Conservation (phyloP, 1,140 invertebrate species). For the Coptotermes formosanus region DNA sequence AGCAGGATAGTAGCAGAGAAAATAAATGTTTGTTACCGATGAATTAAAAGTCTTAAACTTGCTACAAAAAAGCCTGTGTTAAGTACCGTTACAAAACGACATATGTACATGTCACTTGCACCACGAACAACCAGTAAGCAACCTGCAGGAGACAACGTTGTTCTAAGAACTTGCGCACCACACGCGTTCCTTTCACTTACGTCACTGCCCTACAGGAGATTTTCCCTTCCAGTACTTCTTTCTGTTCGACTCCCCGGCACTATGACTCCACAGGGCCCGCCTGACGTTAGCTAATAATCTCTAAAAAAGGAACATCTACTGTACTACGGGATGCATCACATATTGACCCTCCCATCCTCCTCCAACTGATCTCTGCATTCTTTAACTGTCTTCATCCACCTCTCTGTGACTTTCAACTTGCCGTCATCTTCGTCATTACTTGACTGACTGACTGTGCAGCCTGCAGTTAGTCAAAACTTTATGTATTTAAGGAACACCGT, state of each 20-base stretch:
- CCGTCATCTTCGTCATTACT: not conserved
- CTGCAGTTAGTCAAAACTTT: not conserved
- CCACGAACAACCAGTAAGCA: no score
- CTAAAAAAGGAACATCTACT: not conserved
- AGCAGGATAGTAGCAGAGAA: no score
- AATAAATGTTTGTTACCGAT: no score
- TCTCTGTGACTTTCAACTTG: not conserved
- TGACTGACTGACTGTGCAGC: not conserved
- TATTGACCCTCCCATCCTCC: not conserved
- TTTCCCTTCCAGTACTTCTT: not conserved
- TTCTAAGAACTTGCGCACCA: not conserved
- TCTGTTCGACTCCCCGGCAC: not conserved
- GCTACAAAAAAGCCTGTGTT: no score
- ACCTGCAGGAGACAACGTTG: not conserved
- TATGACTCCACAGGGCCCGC: not conserved
- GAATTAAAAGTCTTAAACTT: no score
- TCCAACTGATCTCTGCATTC: not conserved
- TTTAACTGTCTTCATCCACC: not conserved
- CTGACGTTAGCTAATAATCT: conserved; percentile 26
- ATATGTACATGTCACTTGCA: no score
- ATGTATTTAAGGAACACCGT: no score
- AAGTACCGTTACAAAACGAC: no score
- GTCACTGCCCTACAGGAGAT: not conserved
- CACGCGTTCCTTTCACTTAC: not conserved
- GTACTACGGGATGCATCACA: not conserved